A percentile compares a stretch with the other conserved stretches of the same genome.
These are phyloP conservation scores for Epicampocera succincta DNA, from an alignment of 2,888 invertebrate genomes.

Conservation along the genomic window DNA sequence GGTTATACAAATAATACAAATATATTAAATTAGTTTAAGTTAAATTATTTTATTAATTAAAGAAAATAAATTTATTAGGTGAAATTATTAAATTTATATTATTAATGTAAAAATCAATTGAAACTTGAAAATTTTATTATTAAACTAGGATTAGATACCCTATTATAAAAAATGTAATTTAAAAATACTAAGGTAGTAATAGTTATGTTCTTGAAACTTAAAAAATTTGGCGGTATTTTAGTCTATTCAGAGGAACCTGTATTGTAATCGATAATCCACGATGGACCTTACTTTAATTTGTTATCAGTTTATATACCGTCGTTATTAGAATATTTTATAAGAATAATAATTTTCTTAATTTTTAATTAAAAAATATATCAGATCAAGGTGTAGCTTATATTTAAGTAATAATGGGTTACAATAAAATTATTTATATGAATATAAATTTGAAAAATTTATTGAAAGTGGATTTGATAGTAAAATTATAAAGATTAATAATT, in stretches of 20 bases:
- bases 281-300: constrained; percentile 76
- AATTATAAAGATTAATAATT: constrained; percentile 73
- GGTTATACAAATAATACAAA: constrained; percentile 85
- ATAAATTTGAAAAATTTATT: constrained; percentile 83
- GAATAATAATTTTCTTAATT: not conserved
- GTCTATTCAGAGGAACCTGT: constrained; percentile 87
- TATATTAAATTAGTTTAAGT: constrained; percentile 83
- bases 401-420: constrained; percentile 87
- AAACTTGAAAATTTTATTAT: constrained; percentile 5
- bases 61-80: constrained; percentile 83
- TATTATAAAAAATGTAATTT: constrained; percentile 83
- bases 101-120: not conserved
- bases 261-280: constrained; percentile 86
- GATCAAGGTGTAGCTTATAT: constrained; percentile 87
- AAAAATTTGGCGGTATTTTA: constrained; percentile 79
- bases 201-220: constrained; percentile 85
- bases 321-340: constrained; percentile 81
- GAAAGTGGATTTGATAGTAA: constrained; percentile 85
- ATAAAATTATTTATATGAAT: constrained; percentile 83
- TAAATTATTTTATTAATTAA: constrained; percentile 85
- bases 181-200: constrained; percentile 83
- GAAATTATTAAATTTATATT: constrained; percentile 73
- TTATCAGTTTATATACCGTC: constrained; percentile 87
- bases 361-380: not conserved
- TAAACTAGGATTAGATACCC: constrained; percentile 88